Base-by-base conservation (phyloP, 2,797 vertebrate genomes). In the Falco biarmicus region DNA sequence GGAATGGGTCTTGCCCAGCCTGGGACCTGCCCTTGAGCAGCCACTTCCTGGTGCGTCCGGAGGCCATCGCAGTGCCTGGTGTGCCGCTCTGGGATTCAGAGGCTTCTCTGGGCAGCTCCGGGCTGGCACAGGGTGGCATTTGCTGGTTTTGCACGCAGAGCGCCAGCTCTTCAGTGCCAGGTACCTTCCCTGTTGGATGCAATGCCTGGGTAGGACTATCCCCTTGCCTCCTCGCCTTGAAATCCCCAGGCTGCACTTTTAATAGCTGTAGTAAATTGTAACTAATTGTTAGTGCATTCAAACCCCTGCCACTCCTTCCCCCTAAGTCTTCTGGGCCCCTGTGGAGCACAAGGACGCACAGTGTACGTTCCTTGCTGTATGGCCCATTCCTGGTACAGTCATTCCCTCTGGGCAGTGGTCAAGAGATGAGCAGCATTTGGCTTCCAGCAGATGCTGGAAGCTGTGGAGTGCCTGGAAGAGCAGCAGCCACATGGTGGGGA, bases 221-320 rank as follows among this genome's bases (percentile, higher is more conserved):
- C 74, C 74, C 79, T 91, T 63, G 53, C 68, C 70, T 94, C 81
- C 60, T 82, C 15, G 3, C 75, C 79, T 71, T 51, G 74, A 75
- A 95, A 84, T 95, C 93, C 96, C 76, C 69, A 73, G 96, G 96
- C 96, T 94, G 95, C 59, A 0, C 84, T 93, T 95, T 91, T 95
- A 95, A 96, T 96, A 57, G 7, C 85, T 65, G 82, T 56, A 88
- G 79, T 95, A 93, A 95, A 96, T 94, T 93, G 91, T 91, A 96
- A 83, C 93, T 96, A 96, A 96, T 96, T 96, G 93, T 90, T 69
- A 74, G 90, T 19, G 64, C 59, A 6, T 95, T 95, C 88, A 92
- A 93, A 92, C 84, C 81, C 81, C 84, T 89, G 94, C 95, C 95
- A 93, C 96, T 97, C 96, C 96, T 96, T 95, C 53, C 89, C 92